A percentile compares a stretch with the other conserved stretches of the same genome.
Evolutionary conservation across 2,113 vertebrate species (phyloP).

Genomic region (Nansenia antarctica): DNA sequence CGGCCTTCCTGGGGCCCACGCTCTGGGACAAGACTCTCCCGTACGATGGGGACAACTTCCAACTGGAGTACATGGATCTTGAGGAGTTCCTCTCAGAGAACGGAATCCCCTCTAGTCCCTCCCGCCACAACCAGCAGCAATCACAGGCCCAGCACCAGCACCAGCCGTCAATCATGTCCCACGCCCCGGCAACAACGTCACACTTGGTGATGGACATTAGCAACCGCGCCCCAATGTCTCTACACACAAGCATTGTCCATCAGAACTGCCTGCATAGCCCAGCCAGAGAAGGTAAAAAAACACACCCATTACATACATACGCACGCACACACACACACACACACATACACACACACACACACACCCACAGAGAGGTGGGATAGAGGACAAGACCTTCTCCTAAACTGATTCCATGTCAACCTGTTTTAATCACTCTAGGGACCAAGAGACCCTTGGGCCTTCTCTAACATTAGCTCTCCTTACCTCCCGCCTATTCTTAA

Average conservation of each 20-base stretch:
- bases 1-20: constrained; percentile 89
- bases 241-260: constrained; percentile 78
- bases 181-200: constrained; percentile 56
- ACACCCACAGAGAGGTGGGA: background rate
- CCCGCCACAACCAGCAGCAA: constrained; percentile 79
- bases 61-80: constrained; percentile 94
- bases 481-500: no score
- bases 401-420: background rate
- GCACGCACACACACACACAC: constrained; percentile 5
- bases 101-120: constrained; percentile 86
- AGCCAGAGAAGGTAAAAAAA: constrained; percentile 80
- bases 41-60: constrained; percentile 89
- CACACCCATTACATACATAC: background rate
- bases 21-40: constrained; percentile 93
- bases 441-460: no score
- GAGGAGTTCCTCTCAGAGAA: constrained; percentile 92
- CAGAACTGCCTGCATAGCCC: constrained; percentile 85
- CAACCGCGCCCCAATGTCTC: constrained; percentile 78
- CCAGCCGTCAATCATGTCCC: constrained; percentile 19
- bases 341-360: background rate
- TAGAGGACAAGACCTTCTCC: background rate
- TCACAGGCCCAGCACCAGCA: constrained; percentile 55
- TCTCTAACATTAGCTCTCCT: no score
- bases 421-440: background rate
- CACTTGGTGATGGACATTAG: constrained; percentile 88